phyloP scores from a whole-genome alignment of 2,888 invertebrate genomes.

The Hypercompe scribonia region DNA sequence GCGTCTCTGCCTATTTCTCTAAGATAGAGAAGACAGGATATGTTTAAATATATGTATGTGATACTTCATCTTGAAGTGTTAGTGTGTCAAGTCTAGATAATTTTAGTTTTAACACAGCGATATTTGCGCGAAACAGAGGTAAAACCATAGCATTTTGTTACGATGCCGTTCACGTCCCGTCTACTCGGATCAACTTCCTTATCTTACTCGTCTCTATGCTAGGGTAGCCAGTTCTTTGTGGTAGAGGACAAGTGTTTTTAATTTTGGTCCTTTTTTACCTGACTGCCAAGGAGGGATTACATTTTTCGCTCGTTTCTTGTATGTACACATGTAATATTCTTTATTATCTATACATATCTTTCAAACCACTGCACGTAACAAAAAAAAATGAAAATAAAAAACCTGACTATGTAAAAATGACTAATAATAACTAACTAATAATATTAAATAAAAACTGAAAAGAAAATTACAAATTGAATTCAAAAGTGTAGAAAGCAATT shows the following conservation, averaged over 20 bases:
- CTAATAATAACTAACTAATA: too few relatives aligned
- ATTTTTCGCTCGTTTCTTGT: too few relatives aligned
- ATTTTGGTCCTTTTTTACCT: background rate
- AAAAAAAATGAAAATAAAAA: too few relatives aligned
- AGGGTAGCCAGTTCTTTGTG: constrained; percentile 30
- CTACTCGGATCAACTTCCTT: constrained; percentile 69
- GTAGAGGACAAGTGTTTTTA: background rate
- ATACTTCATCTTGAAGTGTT: background rate
- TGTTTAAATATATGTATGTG: background rate
- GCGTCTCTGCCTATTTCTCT: background rate
- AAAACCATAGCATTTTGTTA: constrained; percentile 33
- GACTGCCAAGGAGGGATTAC: too few relatives aligned
- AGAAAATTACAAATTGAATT: too few relatives aligned
- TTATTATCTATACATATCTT: too few relatives aligned
- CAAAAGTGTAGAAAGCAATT: too few relatives aligned
- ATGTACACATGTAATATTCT: too few relatives aligned
- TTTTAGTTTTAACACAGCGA: constrained; percentile 29
- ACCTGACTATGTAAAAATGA: too few relatives aligned
- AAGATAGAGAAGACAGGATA: background rate
- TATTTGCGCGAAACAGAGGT: constrained; percentile 37
- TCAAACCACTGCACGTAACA: too few relatives aligned
- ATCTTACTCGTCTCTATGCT: constrained; percentile 50
- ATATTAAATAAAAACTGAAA: too few relatives aligned
- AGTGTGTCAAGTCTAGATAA: constrained; percentile 7
- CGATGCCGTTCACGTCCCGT: constrained; percentile 52